Base-by-base conservation (phyloP, 2,888 invertebrate species). In the Rotaria sp. region DNA sequence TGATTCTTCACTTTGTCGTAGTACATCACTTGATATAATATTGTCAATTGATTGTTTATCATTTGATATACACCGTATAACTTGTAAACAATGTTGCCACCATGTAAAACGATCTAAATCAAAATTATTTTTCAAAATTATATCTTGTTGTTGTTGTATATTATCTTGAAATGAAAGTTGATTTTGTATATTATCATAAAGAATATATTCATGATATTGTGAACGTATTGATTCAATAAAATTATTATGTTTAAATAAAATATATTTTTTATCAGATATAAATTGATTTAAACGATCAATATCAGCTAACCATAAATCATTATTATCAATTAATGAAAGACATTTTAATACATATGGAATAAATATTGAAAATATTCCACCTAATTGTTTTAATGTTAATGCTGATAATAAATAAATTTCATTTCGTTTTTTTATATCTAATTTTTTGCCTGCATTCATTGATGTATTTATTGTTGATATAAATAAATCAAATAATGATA, bases 41-140 rank as follows among this genome's bases (percentile, higher is more conserved):
- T 38, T 35, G 38, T 67, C 67, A 21, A 67, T 38, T 18, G 21
- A 67, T 35, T 35, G 35, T 67, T 67, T 67, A 67, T 67, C 21
- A 35, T 67, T 38, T 21, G 67, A 67, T 35, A 67, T 67, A 67
- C 67, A 67, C 21, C 67, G 67, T 67, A 67, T 21, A 21, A 67
- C 67, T 67, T 67, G 67, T 67, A 67, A 67, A 67, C 67, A 35
- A 67, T 67, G 67, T 38, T 67, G 67, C 67, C 67, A 67, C 67
- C 67, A 67, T 30, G 35, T 30, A 35, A 67, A 67, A 7, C 10
- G 35, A 67, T 67, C 67, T 21, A 67, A 30, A 35, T 67, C 67
- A 35, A 38, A 7, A 18, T 67, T 5, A 35, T 30, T 67, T 67
- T 67, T 67, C 35, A 67, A 15, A 18, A 35, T 35, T 8, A 67